Conservation (phyloP, 2,797 vertebrate species). For the Xiphorhynchus erythropygius region DNA sequence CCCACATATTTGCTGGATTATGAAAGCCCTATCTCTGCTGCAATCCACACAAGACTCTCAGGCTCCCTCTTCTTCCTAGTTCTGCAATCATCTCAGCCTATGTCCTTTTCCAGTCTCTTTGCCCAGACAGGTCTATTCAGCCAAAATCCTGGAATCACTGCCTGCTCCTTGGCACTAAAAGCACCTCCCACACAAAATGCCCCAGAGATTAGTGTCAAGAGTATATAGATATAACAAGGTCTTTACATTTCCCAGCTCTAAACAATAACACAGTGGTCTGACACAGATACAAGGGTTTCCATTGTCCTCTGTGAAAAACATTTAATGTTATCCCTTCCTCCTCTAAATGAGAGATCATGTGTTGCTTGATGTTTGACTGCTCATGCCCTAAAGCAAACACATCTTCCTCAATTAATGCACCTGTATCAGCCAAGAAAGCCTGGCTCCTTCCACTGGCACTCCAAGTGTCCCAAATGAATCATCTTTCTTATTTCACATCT, state of each 20-base stretch:
- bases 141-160: neutral
- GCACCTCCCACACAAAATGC: neutral
- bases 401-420: neutral
- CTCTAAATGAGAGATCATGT: neutral
- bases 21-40: neutral
- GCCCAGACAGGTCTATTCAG: neutral
- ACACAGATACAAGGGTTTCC: neutral
- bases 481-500: neutral
- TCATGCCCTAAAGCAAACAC: slow-evolving; percentile 35
- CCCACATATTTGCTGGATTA: neutral
- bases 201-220: neutral
- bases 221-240: neutral
- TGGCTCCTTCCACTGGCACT: neutral
- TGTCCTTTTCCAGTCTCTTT: neutral
- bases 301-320: neutral
- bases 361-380: neutral
- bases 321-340: neutral
- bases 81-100: neutral
- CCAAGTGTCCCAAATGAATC: slow-evolving; percentile 9
- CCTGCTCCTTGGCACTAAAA: neutral
- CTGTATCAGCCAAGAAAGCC: slow-evolving; percentile 4
- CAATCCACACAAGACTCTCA: neutral
- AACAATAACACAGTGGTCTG: neutral
- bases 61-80: neutral
- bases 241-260: neutral